These are phyloP conservation scores for Limulus polyphemus DNA, from an alignment of 2,888 invertebrate species.

Conservation along the genomic window DNA sequence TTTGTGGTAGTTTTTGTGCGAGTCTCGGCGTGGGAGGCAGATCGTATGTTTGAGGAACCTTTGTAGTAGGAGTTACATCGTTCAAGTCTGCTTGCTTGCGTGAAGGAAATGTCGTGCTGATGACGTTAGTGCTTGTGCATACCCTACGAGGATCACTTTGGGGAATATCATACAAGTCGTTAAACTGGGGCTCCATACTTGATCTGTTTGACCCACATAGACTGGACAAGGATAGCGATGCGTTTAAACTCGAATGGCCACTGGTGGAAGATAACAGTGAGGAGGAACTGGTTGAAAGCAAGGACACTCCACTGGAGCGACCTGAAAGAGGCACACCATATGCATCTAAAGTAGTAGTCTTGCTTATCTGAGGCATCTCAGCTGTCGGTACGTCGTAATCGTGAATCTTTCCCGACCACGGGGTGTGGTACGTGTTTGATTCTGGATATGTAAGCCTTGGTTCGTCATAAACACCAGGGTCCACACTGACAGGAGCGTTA, in stretches of 20 bases:
- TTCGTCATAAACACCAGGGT: background rate
- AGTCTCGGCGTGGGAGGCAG: slow-evolving; percentile 16
- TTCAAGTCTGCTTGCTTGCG: slow-evolving; percentile 32
- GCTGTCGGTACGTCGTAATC: slow-evolving; percentile 19
- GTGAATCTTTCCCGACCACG: slow-evolving; percentile 1
- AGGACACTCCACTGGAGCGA: slow-evolving; percentile 36
- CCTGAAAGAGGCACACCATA: slow-evolving; percentile 29
- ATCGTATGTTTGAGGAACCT: slow-evolving; percentile 27
- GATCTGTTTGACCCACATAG: slow-evolving; percentile 34
- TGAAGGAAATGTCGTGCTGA: background rate
- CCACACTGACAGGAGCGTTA: slow-evolving; percentile 3
- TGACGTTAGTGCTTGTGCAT: background rate
- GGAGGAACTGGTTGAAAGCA: slow-evolving; percentile 25
- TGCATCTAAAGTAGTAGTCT: slow-evolving; percentile 20
- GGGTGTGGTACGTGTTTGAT: slow-evolving; percentile 3
- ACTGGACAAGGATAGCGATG: slow-evolving; percentile 36
- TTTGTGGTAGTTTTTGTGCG: background rate
- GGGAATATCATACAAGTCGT: slow-evolving; percentile 36
- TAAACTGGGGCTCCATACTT: slow-evolving; percentile 38
- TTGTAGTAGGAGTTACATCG: slow-evolving; percentile 33
- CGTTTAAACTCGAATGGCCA: slow-evolving; percentile 29
- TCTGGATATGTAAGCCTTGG: slow-evolving; percentile 9
- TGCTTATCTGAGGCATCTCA: slow-evolving; percentile 11
- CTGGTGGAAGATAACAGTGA: slow-evolving; percentile 36
- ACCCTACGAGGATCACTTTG: slow-evolving; percentile 34